Percentiles rank a stretch among this genome's conserved stretches.
Evolutionary conservation across 2,797 vertebrate species (phyloP).

Genomic region (Lycodopsis pacificus): DNA sequence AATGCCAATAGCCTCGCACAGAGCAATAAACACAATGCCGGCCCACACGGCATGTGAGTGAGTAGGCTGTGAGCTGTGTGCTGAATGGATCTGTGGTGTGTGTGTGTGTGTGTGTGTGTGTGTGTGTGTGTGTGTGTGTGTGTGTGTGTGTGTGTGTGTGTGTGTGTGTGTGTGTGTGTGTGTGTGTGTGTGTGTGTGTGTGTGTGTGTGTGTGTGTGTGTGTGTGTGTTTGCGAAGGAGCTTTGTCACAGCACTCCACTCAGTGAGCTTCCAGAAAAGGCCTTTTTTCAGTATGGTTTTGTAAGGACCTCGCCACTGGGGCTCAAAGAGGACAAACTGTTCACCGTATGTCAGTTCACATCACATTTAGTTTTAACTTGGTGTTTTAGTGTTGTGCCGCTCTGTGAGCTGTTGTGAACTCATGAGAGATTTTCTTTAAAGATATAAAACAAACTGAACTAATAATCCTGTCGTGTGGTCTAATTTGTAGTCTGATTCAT

Average conservation of each 20-base stretch:
- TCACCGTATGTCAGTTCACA: slow-evolving; percentile 20
- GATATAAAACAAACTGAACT: slow-evolving; percentile 2
- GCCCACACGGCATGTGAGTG: slow-evolving; percentile 68
- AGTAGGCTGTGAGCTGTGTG: slow-evolving; percentile 61
- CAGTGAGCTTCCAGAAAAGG: slow-evolving; percentile 69
- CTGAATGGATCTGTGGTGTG: slow-evolving; percentile 63
- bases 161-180: slow-evolving; percentile 38
- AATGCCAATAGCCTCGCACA: slow-evolving; percentile 72
- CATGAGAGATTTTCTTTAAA: not conserved
- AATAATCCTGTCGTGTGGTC: rapidly evolving
- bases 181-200: slow-evolving; percentile 55
- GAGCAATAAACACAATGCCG: slow-evolving; percentile 69
- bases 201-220: slow-evolving; percentile 25
- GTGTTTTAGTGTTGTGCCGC: not conserved
- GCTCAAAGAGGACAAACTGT: slow-evolving; percentile 44
- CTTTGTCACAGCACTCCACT: slow-evolving; percentile 66
- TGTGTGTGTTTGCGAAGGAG: slow-evolving; percentile 60
- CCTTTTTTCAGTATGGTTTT: slow-evolving; percentile 66
- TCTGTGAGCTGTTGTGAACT: not conserved
- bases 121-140: slow-evolving; percentile 55
- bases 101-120: slow-evolving; percentile 35
- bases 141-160: slow-evolving; percentile 22
- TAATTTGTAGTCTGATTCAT: not conserved
- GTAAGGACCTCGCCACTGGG: slow-evolving; percentile 33
- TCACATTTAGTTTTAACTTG: not conserved